These are phyloP conservation scores for Ypsolopha scabrella DNA, from an alignment of 2,888 invertebrate genomes.

Conservation along the genomic window DNA sequence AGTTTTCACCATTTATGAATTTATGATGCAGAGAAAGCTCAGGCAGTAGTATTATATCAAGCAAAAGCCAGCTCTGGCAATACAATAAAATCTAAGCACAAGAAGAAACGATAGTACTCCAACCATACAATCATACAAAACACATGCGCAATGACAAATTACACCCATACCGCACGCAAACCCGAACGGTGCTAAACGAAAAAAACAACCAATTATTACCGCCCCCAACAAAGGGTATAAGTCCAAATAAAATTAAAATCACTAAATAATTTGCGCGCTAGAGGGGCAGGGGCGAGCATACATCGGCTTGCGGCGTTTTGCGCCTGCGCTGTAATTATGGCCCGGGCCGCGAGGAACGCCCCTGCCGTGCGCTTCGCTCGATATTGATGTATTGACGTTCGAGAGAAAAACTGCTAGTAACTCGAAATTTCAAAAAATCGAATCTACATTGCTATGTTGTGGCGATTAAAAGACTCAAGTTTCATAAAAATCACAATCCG, in stretches of 20 bases:
- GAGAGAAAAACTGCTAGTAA: conserved; percentile 18
- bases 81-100: too few relatives aligned
- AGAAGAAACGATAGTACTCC: too few relatives aligned
- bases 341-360: conserved; percentile 39
- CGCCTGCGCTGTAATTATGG: conserved; percentile 53
- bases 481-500: too few relatives aligned
- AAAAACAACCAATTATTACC: conserved; percentile 17
- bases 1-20: too few relatives aligned
- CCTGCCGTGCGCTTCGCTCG: conserved; percentile 27
- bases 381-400: conserved; percentile 59
- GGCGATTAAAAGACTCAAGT: too few relatives aligned
- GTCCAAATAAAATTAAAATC: conserved; percentile 62
- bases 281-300: conserved; percentile 36
- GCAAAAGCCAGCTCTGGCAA: too few relatives aligned
- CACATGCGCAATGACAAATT: conserved; percentile 7
- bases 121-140: background rate
- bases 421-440: too few relatives aligned
- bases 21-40: too few relatives aligned
- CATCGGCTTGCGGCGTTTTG: conserved; percentile 41
- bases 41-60: too few relatives aligned
- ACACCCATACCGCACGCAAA: conserved; percentile 34
- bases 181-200: conserved; percentile 19
- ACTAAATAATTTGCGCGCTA: conserved; percentile 59
- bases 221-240: conserved; percentile 32
- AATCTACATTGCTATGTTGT: too few relatives aligned